A percentile compares a stretch with the other conserved stretches of the same genome.
Evolutionary conservation across 1,140 invertebrate genomes (phyloP).

Genomic region (Drosophila kikkawai): DNA sequence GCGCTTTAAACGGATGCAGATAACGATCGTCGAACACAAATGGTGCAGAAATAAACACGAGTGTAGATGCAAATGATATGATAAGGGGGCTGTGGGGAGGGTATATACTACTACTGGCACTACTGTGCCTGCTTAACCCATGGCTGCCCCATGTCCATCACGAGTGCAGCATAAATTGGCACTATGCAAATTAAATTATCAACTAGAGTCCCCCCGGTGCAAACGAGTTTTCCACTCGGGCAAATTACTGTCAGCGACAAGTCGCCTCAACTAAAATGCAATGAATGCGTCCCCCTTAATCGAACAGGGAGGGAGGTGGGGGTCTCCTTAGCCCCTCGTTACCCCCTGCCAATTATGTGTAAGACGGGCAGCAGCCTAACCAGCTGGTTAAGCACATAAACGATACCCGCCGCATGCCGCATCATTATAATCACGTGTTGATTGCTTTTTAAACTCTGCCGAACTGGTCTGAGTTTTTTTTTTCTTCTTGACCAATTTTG

Average conservation of each 20-base stretch:
- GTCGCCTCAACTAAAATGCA: constrained; percentile 70
- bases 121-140: constrained; percentile 38
- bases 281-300: constrained; percentile 74
- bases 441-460: constrained; percentile 80
- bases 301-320: not conserved
- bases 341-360: constrained; percentile 70
- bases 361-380: constrained; percentile 73
- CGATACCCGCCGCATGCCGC: constrained; percentile 51
- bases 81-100: constrained; percentile 44
- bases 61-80: constrained; percentile 82
- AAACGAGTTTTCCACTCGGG: constrained; percentile 71
- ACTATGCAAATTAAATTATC: constrained; percentile 84
- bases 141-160: constrained; percentile 68
- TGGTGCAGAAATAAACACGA: constrained; percentile 84
- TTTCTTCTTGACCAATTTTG: constrained; percentile 3
- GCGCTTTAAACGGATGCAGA: constrained; percentile 82
- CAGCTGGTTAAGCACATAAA: constrained; percentile 46
- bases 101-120: not conserved
- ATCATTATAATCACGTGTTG: constrained; percentile 84
- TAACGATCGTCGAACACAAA: constrained; percentile 84
- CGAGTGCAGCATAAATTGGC: constrained; percentile 78
- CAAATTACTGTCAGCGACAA: constrained; percentile 80
- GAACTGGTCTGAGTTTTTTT: constrained; percentile 13
- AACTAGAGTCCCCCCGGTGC: constrained; percentile 39
- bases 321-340: constrained; percentile 8